Evolutionary conservation across 2,797 vertebrate genomes (phyloP), one percentile per base, ranked within the genome.

Genomic region (Propithecus deckenii): DNA sequence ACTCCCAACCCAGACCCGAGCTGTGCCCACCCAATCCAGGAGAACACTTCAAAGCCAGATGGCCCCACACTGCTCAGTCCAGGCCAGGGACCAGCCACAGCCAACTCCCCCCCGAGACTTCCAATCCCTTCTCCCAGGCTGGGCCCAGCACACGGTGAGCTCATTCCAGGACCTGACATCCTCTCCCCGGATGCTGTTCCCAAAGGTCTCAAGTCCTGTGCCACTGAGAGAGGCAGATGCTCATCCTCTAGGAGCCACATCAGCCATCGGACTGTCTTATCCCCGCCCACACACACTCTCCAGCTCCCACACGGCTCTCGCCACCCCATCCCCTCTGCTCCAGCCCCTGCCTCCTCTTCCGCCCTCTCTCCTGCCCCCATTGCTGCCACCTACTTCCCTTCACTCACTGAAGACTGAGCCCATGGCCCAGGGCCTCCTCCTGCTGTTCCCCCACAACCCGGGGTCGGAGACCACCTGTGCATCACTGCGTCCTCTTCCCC

Each of bases 391-490:
- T 35, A 9, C 78, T 43, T 65, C 79, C 72, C 57, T 50, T 89
- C 48, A 0, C 32, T 95, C 81, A 90, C 23, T 48, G 22, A 65
- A 50, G 38, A 81, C 50, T 50, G 65, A 93, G 75, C 46, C 15
- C 0, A 0, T 3, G 28, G 48, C 76, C 57, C 43, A 7, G 4
- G 20, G 43, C 55, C 81, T 76, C 35, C 35, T 72, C 32, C 38
- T 20, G 38, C 48, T 46, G 8, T 48, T 43, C 59, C 71, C 55
- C 71, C 46, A 55, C 2, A 4, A 69, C 78, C 52, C 25, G 2
- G 2, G 28, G 30, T 48, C 4, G 0, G n/a, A 32, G 22, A n/a
- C 67, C 79, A 81, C 78, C 46, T 23, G 2, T 14, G 38, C 1
- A 2, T 67, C 78, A 41, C 52, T 48, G 65, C 79, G 41, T 50